Evolutionary conservation across 2,797 vertebrate species (phyloP), one percentile per base, ranked within the genome.

Genomic region (Jordanella pulchra): DNA sequence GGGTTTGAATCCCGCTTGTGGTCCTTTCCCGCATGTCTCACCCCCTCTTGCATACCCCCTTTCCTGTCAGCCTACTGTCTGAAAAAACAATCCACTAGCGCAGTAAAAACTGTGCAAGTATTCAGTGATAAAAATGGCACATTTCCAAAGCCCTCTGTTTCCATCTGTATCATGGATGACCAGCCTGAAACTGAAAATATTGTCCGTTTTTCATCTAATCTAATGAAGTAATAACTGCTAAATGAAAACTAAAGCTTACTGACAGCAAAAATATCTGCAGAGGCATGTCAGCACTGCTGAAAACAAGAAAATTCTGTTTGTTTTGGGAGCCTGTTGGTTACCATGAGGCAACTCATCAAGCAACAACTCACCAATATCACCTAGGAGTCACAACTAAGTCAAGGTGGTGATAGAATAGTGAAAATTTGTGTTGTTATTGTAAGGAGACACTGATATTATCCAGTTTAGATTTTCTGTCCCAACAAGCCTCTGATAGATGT

Each of bases 401-500:
- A 63, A 63, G 60, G 35, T 63, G 60, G 42, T 44, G 13, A 63
- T 13, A 63, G 35, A 63, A 25, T 23, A 25, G 60, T 3, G 35
- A 63, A 44, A 13, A 42, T 61, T 61, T 42, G 11, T 61, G 60
- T 61, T 61, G 60, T 39, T 35, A 61, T 61, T 13, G 60, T n/a
- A 39, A 14, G 35, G n/a, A 14, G 35, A 61, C 39, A 39, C 60
- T 63, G n/a, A 25, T 3, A 63, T 61, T 61, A 61, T 42, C 39
- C 35, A 63, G 39, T 63, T 42, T 44, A 44, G 60, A 63, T 44
- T 15, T 42, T 63, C 23, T 63, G 35, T 44, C 23, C 13, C 15
- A 63, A 63, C 60, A 63, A 63, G 60, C 39, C 60, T 63, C 23
- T 63, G 35, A 25, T 63, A 44, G 60, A 63, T 9, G 39, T 42